phyloP scores from a whole-genome alignment of 2,797 vertebrate genomes.

The Pipistrellus pygmaeus region DNA sequence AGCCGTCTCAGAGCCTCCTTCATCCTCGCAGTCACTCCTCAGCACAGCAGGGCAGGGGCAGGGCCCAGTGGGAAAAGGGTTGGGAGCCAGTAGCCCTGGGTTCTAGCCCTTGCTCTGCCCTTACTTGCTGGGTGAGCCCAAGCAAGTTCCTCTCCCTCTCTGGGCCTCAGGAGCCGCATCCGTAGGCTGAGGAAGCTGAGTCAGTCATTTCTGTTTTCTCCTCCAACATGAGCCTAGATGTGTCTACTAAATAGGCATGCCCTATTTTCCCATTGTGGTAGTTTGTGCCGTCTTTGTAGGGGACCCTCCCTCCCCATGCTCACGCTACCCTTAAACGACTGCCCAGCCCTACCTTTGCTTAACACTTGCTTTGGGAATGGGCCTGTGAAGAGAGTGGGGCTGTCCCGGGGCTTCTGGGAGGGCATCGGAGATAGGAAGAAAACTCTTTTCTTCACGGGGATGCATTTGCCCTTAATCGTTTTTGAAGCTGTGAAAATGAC shows the following conservation, averaged over 20 bases:
- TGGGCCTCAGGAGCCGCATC: neutral
- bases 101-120: constrained; percentile 36
- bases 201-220: constrained; percentile 14
- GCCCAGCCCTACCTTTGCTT: neutral
- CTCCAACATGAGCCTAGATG: constrained; percentile 45
- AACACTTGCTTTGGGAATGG: neutral
- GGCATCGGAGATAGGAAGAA: neutral
- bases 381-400: neutral
- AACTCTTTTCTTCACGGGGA: neutral
- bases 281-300: neutral
- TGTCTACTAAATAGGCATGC: neutral
- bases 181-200: neutral
- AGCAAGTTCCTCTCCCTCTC: constrained; percentile 29
- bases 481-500: neutral
- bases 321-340: neutral
- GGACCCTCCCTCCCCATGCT: neutral
- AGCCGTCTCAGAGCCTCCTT: neutral
- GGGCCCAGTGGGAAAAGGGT: constrained; percentile 8
- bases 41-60: neutral
- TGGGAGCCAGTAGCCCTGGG: neutral
- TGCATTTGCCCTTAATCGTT: neutral
- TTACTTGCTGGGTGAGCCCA: constrained; percentile 29
- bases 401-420: neutral
- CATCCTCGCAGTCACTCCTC: neutral
- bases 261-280: neutral